A percentile compares a stretch with the other conserved stretches of the same genome.
phyloP scores from a whole-genome alignment of 2,888 invertebrate species.

The Tolmerus cingulatus region DNA sequence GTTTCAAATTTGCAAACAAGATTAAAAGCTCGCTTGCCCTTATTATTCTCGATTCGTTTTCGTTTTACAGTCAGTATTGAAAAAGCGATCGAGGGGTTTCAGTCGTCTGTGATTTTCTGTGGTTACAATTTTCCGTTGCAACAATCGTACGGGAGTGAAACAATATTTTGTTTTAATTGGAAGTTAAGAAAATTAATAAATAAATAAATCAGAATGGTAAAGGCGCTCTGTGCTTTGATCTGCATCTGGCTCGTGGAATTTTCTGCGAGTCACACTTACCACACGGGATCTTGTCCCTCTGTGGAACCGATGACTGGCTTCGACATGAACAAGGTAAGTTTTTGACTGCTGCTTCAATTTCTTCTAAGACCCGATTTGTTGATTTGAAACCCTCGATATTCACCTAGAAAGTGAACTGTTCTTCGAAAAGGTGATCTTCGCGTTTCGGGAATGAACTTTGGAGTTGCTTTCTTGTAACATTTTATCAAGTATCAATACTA shows the following conservation, averaged over 20 bases:
- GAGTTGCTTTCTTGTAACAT: background rate
- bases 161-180: background rate
- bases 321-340: slow-evolving; percentile 75
- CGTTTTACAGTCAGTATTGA: background rate
- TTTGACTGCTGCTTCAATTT: slow-evolving; percentile 31
- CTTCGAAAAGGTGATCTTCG: background rate
- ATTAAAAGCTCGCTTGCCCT: background rate
- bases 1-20: slow-evolving; percentile 1
- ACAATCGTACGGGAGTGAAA: background rate
- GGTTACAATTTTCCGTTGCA: background rate
- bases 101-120: background rate
- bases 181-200: background rate
- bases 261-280: slow-evolving; percentile 69
- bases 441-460: background rate
- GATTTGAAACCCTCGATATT: background rate
- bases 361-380: background rate
- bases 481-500: background rate
- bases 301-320: slow-evolving; percentile 78
- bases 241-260: background rate
- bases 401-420: background rate
- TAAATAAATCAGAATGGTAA: background rate
- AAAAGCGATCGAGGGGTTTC: background rate
- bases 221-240: background rate
- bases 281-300: slow-evolving; percentile 76
- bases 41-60: background rate